Percentiles rank a stretch among this genome's conserved stretches.
These are phyloP conservation scores for Cyrtorhinus lividipennis DNA, from an alignment of 1,140 invertebrate genomes.

Conservation along the genomic window DNA sequence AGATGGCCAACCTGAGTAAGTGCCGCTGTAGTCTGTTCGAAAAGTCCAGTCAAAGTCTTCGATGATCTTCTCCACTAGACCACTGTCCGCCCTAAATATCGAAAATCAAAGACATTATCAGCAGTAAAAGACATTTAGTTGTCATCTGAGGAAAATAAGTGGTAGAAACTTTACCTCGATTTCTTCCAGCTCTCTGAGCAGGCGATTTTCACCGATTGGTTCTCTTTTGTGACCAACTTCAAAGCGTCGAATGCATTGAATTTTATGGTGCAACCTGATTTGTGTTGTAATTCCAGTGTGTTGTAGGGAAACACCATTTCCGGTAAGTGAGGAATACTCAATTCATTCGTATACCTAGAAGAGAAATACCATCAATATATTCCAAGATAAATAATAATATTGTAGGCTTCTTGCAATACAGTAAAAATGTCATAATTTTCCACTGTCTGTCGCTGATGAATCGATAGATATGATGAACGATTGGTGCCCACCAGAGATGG, in stretches of 20 bases:
- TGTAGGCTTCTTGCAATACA: too few relatives aligned
- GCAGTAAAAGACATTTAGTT: too few relatives aligned
- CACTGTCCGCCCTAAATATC: constrained; percentile 35
- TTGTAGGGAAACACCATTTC: constrained; percentile 98
- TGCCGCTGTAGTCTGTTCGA: constrained; percentile 84
- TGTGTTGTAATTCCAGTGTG: constrained; percentile 49
- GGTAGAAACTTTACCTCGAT: too few relatives aligned
- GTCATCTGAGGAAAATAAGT: too few relatives aligned
- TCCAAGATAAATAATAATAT: too few relatives aligned
- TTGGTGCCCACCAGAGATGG: too few relatives aligned
- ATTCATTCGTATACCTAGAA: constrained; percentile 54
- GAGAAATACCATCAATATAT: too few relatives aligned
- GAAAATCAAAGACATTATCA: constrained; percentile 21
- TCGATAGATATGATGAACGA: too few relatives aligned
- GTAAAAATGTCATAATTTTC: too few relatives aligned
- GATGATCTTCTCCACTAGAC: constrained; percentile 56
- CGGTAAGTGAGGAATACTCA: constrained; percentile 78
- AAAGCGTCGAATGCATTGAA: constrained; percentile 88
- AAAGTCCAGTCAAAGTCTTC: constrained; percentile 98
- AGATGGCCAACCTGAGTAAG: constrained; percentile 45
- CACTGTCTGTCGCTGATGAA: too few relatives aligned
- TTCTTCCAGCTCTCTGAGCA: constrained; percentile 82
- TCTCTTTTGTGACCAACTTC: constrained; percentile 56
- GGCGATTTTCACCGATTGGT: constrained; percentile 61
- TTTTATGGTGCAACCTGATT: constrained; percentile 53